Conservation (phyloP, 2,888 invertebrate species). For the Chloroclystis v-ata region DNA sequence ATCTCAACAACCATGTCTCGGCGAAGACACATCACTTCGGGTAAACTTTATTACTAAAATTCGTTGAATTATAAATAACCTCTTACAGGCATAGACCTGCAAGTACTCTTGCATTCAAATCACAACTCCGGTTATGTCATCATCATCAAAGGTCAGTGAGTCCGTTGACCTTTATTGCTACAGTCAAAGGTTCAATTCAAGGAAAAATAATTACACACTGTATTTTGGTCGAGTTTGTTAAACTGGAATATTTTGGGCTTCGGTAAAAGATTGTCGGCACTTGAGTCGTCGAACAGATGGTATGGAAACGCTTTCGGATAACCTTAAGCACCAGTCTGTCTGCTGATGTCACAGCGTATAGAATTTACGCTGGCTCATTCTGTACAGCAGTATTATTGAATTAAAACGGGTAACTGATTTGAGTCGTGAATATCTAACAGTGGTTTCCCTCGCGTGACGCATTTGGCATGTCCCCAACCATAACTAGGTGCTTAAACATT, state of each 20-base stretch:
- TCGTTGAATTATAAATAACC: conserved; percentile 2
- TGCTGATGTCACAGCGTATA: conserved; percentile 5
- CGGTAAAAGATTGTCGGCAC: conserved; percentile 9
- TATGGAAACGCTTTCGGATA: conserved; percentile 48
- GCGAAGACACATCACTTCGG: conserved; percentile 4
- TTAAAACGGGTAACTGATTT: background rate
- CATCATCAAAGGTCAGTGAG: conserved; percentile 18
- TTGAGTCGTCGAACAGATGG: conserved; percentile 37
- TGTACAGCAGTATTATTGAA: background rate
- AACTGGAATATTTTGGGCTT: conserved; percentile 1
- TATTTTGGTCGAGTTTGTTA: conserved; percentile 9
- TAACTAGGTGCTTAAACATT: conserved; percentile 7
- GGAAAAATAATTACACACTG: conserved; percentile 1
- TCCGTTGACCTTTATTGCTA: conserved; percentile 14
- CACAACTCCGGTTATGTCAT: conserved; percentile 16
- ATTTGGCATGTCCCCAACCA: conserved; percentile 14
- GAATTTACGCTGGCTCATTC: conserved; percentile 6
- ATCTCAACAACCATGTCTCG: conserved; percentile 5
- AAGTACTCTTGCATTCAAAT: conserved; percentile 13
- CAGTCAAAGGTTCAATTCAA: background rate
- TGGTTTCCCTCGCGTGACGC: conserved; percentile 27
- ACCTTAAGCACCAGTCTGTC: conserved; percentile 46
- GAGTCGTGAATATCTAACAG: background rate
- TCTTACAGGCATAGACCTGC: background rate
- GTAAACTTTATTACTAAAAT: conserved; percentile 1